Conservation (phyloP, 1,140 invertebrate genomes). For the Tachypleus tridentatus region DNA sequence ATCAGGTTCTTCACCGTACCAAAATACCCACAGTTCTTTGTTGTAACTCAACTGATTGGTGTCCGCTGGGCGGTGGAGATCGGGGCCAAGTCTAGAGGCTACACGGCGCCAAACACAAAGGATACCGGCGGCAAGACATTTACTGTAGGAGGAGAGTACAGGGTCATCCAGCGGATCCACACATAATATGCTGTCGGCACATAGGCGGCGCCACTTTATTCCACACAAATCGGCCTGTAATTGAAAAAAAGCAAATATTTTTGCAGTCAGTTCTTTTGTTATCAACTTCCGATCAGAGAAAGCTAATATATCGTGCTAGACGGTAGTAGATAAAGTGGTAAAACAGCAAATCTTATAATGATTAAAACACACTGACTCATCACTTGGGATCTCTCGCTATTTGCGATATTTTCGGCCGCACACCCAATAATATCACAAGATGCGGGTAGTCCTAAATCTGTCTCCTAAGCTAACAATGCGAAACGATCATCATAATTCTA, state of each 20-base stretch:
- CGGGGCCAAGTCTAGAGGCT: slow-evolving; percentile 15
- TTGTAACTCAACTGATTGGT: slow-evolving; percentile 21
- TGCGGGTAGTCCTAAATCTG: too few species aligned
- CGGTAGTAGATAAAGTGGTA: too few species aligned
- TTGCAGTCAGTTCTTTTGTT: neutral
- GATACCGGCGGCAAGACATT: slow-evolving; percentile 85
- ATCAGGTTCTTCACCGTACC: slow-evolving; percentile 95
- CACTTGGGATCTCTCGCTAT: too few species aligned
- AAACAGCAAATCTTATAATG: too few species aligned
- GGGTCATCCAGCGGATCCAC: slow-evolving; percentile 77
- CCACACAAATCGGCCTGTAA: slow-evolving; percentile 91
- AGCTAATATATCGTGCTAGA: too few species aligned
- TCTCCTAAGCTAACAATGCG: too few species aligned
- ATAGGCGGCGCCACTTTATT: slow-evolving; percentile 95
- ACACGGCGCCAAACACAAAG: slow-evolving; percentile 87
- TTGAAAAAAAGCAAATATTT: slow-evolving; percentile 24
- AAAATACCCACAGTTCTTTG: slow-evolving; percentile 98
- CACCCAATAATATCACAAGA: too few species aligned
- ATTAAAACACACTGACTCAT: too few species aligned
- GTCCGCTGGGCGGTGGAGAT: slow-evolving; percentile 18
- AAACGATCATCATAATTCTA: too few species aligned
- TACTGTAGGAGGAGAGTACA: slow-evolving; percentile 79
- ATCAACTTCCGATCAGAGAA: neutral
- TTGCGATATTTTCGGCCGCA: too few species aligned
- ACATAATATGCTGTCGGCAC: slow-evolving; percentile 58